Percentiles rank a stretch among this genome's conserved stretches.
Evolutionary conservation across 2,797 vertebrate genomes (phyloP).

Genomic region (Rhodeus uyekii): DNA sequence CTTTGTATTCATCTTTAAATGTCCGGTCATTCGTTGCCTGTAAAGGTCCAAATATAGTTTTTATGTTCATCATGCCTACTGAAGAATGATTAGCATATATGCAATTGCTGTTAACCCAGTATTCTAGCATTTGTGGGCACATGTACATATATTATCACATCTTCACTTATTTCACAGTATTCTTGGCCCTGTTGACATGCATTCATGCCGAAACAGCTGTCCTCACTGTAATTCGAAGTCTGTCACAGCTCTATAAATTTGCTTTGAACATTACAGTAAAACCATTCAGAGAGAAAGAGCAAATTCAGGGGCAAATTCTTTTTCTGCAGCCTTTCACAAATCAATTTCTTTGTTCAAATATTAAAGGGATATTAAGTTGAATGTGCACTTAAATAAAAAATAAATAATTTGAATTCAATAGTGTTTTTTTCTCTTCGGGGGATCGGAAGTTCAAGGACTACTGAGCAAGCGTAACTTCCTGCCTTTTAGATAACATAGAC

Average conservation of each 20-base stretch:
- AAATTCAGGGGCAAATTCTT: conserved; percentile 4
- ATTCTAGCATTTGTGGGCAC: conserved; percentile 34
- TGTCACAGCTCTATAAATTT: not conserved
- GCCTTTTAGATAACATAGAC: not conserved
- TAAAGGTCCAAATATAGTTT: conserved; percentile 1
- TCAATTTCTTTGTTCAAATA: not conserved
- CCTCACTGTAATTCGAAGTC: not conserved
- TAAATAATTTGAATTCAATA: not conserved
- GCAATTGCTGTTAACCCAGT: not conserved
- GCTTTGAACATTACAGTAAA: not conserved
- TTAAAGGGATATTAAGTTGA: not conserved
- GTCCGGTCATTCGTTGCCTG: conserved; percentile 1
- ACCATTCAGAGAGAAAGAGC: conserved; percentile 5
- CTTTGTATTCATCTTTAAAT: conserved; percentile 30
- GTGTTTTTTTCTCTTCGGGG: not conserved
- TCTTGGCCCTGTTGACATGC: conserved; percentile 22
- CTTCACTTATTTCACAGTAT: not conserved
- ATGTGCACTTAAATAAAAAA: not conserved
- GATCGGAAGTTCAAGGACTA: conserved; percentile 10
- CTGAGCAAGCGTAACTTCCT: conserved; percentile 22
- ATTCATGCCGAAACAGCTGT: not conserved
- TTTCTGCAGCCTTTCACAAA: conserved; percentile 14
- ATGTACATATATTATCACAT: conserved; percentile 3
- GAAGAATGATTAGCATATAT: not conserved
- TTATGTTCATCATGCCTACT: not conserved